Conservation (phyloP, 2,113 vertebrate species). For the Meles meles region DNA sequence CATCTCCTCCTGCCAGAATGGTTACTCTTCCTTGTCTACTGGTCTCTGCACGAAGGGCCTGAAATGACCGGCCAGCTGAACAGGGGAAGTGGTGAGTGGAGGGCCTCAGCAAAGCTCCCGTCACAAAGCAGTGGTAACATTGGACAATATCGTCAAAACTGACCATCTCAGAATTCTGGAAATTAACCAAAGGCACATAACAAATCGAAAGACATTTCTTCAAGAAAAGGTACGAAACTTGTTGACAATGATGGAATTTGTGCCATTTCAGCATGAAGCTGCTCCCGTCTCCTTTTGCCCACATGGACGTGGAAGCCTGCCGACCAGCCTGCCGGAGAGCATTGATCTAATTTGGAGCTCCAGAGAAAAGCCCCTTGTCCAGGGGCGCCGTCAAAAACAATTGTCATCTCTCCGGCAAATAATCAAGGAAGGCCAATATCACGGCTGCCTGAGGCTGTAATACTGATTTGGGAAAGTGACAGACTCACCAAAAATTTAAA, state of each 20-base stretch:
- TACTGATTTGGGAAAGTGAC: background rate
- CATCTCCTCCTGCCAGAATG: background rate
- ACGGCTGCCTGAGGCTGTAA: background rate
- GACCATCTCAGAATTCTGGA: background rate
- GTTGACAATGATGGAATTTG: background rate
- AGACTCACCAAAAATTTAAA: background rate
- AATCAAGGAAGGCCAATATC: background rate
- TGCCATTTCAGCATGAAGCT: accelerated
- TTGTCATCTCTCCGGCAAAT: background rate
- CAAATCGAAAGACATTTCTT: background rate
- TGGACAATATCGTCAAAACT: background rate
- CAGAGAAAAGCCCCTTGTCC: background rate
- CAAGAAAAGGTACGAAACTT: background rate
- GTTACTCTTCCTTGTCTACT: too few species aligned
- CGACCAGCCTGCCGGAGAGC: background rate
- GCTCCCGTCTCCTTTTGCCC: background rate
- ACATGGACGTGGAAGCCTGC: background rate
- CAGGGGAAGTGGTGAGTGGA: accelerated
- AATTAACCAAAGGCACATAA: background rate
- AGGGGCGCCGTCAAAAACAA: conserved; percentile 15
- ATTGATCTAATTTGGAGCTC: conserved; percentile 36
- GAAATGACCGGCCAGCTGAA: background rate
- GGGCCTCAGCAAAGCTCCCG: background rate
- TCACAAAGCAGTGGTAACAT: background rate
- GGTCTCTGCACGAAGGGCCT: background rate